Evolutionary conservation across 2,888 invertebrate genomes (phyloP), one percentile per base, ranked within the genome.

Genomic region (Doris montereyensis): DNA sequence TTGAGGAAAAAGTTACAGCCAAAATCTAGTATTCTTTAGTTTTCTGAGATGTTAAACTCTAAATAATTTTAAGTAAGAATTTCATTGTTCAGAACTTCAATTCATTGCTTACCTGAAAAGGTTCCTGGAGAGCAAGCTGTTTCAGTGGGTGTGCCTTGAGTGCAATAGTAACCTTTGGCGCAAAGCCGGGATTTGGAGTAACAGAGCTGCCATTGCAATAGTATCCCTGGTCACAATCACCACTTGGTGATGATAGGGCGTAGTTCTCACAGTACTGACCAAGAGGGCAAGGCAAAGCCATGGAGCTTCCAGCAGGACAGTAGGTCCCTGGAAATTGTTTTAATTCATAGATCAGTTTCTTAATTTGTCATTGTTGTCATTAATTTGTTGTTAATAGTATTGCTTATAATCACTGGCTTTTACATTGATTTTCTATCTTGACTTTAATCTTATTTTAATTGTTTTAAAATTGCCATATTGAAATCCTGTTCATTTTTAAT

Each of bases 81-180:
- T n/a, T n/a, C n/a, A n/a, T n/a, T n/a, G n/a, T n/a, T n/a, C n/a
- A n/a, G n/a, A n/a, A n/a, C n/a, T n/a, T n/a, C n/a, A n/a, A n/a
- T n/a, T n/a, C n/a, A n/a, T n/a, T n/a, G n/a, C n/a, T 73, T 83
- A 89, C 89, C 86, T 76, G 86, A 84, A 75, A 85, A 90, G 34
- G 89, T 89, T 26, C 89, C 90, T 4, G 88, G 88, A 17, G 85
- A 78, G 82, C 90, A 90, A 0, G 86, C 79, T 32, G 82, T 76
- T 78, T 89, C 86, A 5, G 83, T 81, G 4, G 86, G 73, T 1
- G 88, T 89, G 10, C 89, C 90, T 17, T 83, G 77, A 2, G 88
- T 87, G 79, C 90, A 90, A 83, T 88, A 90, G 80, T 88, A 81
- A 10, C 90, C 90, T 65, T 82, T 83, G 21, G 83, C 83, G 78